Conservation (phyloP, 1,140 invertebrate species). For the Triops longicaudatus region DNA sequence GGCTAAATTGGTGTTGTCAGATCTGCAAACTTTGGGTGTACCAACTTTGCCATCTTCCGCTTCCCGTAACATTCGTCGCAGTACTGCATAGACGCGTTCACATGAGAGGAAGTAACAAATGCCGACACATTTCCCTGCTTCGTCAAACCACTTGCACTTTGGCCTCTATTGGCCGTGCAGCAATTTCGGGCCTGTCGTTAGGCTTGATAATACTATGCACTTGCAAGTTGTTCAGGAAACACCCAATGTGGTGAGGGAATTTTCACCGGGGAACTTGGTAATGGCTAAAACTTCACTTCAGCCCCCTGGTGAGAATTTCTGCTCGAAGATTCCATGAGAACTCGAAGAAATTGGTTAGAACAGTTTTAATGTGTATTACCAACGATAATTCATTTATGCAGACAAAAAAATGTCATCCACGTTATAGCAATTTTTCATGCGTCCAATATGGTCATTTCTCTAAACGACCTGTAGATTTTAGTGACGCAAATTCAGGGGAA, state of each 20-base stretch:
- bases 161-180: not conserved
- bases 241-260: not conserved
- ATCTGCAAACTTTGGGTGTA: not conserved
- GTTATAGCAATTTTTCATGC: no score
- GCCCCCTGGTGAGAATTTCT: no score
- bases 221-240: not conserved
- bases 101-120: not conserved
- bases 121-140: not conserved
- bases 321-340: no score
- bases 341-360: no score
- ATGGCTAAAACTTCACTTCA: not conserved
- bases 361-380: no score
- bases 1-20: slow-evolving; percentile 10
- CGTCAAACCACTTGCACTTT: not conserved
- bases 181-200: not conserved
- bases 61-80: not conserved
- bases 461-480: no score
- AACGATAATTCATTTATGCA: no score
- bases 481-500: no score
- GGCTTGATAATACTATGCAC: not conserved
- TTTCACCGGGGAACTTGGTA: not conserved
- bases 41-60: not conserved
- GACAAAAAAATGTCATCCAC: no score
- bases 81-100: not conserved
- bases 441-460: no score